Percentiles rank a stretch among this genome's conserved stretches.
Conservation (phyloP, 2,888 invertebrate species). For the Petrolisthes manimaculis region DNA sequence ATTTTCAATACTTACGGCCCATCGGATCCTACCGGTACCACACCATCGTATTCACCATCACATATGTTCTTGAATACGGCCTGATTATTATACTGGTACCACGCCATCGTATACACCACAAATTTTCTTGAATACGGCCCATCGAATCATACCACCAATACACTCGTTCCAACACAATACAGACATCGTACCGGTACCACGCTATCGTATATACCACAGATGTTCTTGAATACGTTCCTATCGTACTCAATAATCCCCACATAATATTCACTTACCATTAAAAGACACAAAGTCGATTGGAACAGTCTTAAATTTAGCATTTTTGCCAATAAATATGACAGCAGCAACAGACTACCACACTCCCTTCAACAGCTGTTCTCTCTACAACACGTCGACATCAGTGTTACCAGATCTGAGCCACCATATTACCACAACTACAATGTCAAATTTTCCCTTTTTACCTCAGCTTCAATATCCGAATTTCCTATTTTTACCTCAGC, state of each 20-base stretch:
- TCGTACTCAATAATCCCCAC: neutral
- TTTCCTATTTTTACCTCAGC: too few species aligned
- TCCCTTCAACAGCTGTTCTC: constrained; percentile 40
- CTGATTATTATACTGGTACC: too few species aligned
- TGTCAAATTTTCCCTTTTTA: neutral
- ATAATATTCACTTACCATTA: constrained; percentile 16
- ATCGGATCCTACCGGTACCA: too few species aligned
- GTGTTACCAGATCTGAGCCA: too few species aligned
- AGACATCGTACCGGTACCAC: neutral
- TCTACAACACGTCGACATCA: constrained; percentile 41
- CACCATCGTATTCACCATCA: too few species aligned
- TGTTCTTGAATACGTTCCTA: neutral
- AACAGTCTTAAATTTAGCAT: constrained; percentile 25
- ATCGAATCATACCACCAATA: neutral
- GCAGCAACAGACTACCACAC: neutral
- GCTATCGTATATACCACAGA: too few species aligned
- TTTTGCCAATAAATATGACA: constrained; percentile 12
- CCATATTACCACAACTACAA: neutral
- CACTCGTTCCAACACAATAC: neutral
- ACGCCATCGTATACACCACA: neutral
- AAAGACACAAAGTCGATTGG: constrained; percentile 23
- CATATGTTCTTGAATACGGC: too few species aligned
- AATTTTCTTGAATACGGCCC: neutral
- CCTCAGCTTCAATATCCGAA: neutral
- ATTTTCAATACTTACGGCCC: too few species aligned